Evolutionary conservation across 2,113 vertebrate genomes (phyloP), one percentile per base, ranked within the genome.

Genomic region (Salvelinus fontinalis): DNA sequence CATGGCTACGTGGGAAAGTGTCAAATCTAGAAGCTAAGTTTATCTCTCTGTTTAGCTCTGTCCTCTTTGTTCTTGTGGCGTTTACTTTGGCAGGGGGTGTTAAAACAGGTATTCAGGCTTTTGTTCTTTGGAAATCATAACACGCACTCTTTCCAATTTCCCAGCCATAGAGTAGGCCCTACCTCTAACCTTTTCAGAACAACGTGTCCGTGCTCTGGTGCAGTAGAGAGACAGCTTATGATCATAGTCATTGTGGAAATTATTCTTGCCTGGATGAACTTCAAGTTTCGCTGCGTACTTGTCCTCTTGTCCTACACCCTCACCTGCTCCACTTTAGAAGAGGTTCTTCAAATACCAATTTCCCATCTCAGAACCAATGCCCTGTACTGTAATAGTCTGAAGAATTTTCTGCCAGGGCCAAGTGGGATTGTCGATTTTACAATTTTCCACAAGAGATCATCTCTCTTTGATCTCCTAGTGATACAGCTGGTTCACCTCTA

Each of bases 381-480:
- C 77, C 83, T 75, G 79, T 85, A 79, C 84, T 75, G 80, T 85
- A 79, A 86, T 80, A 79, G 60, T 69, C 70, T 4, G 66, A 70
- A 74, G 80, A 86, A 71, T 75, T 84, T 83, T 82, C 75, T 76
- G 80, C 75, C 64, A 5, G 39, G 73, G 77, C 73, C 84, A 71
- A 82, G 77, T 75, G 78, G 85, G 86, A 89, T 66, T 75, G 84
- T 86, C 78, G 48, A 86, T 88, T 87, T 86, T 80, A 75, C 89
- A 86, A 90, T 90, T 88, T 90, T 90, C 83, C 83, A 86, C 86
- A 79, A 16, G 83, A 88, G 82, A 81, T 83, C 77, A 85, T 78
- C 76, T 86, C 85, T 75, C 83, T 82, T 82, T 79, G 73, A 70
- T 89, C 85, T 84, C 88, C 83, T 83, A 71, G 80, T 83, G 84